Evolutionary conservation across 2,113 vertebrate genomes (phyloP), one percentile per base, ranked within the genome.

Genomic region (Neogobius melanostomus): DNA sequence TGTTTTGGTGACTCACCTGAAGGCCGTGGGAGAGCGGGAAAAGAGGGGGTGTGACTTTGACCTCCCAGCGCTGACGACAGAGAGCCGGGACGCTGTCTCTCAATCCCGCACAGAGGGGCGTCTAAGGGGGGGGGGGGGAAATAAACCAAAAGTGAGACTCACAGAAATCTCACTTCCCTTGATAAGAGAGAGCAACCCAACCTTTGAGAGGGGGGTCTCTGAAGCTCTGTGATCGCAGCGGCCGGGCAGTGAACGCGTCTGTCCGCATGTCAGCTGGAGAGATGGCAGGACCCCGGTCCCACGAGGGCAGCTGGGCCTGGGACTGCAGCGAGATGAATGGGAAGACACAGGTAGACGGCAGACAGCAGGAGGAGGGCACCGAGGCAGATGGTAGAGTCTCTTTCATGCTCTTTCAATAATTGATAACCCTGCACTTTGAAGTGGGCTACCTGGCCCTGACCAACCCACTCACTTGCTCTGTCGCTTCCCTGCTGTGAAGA

Each of bases 231-330:
- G 91, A 91, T 79, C 92, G 90, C 7, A 90, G 88, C 0, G 91
- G 94, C 11, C 94, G 92, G 36, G 95, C 91, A 0, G 95, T 95
- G 74, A 95, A 96, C 28, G 91, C 94, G 66, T 96, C 95, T 1
- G 93, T 91, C 12, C 95, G 91, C 28, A 95, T 92, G 78, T 96
- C 95, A 0, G 95, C 92, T 3, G 95, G 91, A 28, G 95, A 94
- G 76, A 94, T 90, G 2, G 82, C 78, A 6, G 93, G 93, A 47
- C 91, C 90, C 74, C 94, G 93, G 54, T 94, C 92, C 91, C 92
- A 94, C 3, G 90, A 73, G 0, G 89, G 84, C 71, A 91, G 68
- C 87, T 92, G 93, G 67, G 91, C 73, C 83, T 95, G 93, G 43
- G 92, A 87, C 90, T 91, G 51, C 12, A 57, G 68, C 36, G 59